These are phyloP conservation scores for Dasypus novemcinctus DNA, from an alignment of 2,113 vertebrate genomes.

Conservation along the genomic window DNA sequence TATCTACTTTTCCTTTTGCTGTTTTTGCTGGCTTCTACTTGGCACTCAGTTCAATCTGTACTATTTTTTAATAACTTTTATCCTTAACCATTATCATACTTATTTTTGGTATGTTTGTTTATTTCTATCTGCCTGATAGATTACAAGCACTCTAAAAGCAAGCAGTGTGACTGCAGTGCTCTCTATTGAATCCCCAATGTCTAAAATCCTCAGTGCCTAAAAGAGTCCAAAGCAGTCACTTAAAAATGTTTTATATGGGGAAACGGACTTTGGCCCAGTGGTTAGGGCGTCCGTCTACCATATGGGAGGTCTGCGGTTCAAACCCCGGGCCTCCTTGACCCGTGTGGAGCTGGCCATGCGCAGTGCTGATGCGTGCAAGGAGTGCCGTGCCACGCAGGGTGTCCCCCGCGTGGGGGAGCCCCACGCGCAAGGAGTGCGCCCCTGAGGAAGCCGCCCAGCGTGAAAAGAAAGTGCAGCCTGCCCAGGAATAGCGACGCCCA, in stretches of 20 bases:
- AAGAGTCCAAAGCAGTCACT: neutral
- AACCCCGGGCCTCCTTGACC: too few species aligned
- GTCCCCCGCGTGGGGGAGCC: too few species aligned
- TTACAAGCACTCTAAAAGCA: neutral
- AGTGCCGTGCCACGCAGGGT: too few species aligned
- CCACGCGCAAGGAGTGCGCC: too few species aligned
- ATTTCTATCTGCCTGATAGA: neutral
- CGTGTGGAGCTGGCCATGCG: too few species aligned
- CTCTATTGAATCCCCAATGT: neutral
- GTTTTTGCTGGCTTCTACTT: neutral
- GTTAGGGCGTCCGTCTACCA: too few species aligned
- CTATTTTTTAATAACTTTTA: neutral
- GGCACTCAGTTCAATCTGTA: neutral
- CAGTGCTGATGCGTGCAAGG: too few species aligned
- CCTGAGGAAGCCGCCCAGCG: too few species aligned
- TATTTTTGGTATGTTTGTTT: slow-evolving; percentile 4
- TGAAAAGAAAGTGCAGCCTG: too few species aligned
- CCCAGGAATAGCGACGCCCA: too few species aligned
- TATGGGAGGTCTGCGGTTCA: too few species aligned
- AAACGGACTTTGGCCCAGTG: too few species aligned
- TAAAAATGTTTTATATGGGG: neutral
- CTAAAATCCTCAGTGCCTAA: neutral
- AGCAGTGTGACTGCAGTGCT: neutral
- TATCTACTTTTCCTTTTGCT: neutral
- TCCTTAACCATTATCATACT: neutral